A percentile compares a stretch with the other conserved stretches of the same genome.
Conservation (phyloP, 2,797 vertebrate species). For the Champsocephalus esox region DNA sequence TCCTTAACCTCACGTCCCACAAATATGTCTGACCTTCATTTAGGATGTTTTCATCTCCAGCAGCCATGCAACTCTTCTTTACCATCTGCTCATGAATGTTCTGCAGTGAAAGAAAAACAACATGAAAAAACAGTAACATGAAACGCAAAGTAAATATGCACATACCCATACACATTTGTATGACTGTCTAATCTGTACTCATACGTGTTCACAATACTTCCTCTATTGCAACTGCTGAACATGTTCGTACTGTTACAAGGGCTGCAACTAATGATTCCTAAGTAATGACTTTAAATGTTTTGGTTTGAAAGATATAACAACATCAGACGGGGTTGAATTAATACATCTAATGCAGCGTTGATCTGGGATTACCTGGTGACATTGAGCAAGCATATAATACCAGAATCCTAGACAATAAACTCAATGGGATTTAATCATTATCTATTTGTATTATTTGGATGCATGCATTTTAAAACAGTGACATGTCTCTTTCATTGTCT, state of each 20-base stretch:
- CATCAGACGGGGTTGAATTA: neutral
- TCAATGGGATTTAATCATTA: neutral
- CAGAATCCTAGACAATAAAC: neutral
- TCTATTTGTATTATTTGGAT: neutral
- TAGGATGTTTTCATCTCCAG: neutral
- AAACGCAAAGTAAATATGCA: too few species aligned
- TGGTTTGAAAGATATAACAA: too few species aligned
- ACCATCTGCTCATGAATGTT: neutral
- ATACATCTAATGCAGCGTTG: neutral
- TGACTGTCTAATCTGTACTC: neutral
- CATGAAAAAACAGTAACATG: neutral
- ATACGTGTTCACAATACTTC: neutral
- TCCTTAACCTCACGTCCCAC: neutral
- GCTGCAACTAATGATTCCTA: neutral
- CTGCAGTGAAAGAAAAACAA: neutral
- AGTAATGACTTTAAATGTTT: too few species aligned
- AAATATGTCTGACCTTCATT: conserved; percentile 7
- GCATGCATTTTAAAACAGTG: neutral
- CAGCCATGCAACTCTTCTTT: neutral
- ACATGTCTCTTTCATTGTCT: neutral
- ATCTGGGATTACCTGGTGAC: neutral
- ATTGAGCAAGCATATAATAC: neutral
- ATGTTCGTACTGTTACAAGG: neutral
- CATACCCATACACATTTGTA: too few species aligned
- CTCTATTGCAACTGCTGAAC: neutral